A percentile compares a stretch with the other conserved stretches of the same genome.
These are phyloP conservation scores for Drosophila prolongata DNA, from an alignment of 2,888 invertebrate genomes.

Conservation along the genomic window DNA sequence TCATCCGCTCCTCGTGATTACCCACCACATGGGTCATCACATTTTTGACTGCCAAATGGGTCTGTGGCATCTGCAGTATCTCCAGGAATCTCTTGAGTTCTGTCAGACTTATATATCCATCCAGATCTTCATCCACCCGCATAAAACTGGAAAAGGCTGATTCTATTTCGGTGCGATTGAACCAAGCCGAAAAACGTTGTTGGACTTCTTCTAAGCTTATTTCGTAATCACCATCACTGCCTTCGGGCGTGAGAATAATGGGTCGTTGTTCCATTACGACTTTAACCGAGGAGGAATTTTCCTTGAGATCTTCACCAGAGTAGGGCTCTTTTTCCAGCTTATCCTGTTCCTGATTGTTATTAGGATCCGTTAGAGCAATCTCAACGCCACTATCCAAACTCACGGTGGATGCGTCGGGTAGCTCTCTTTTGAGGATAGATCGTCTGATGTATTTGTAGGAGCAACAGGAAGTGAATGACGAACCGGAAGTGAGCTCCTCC, in stretches of 20 bases:
- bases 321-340: background rate
- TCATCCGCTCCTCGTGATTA: background rate
- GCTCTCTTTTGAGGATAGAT: slow-evolving; percentile 14
- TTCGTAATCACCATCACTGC: background rate
- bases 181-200: slow-evolving; percentile 8
- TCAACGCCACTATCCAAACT: slow-evolving; percentile 19
- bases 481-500: background rate
- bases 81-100: slow-evolving; percentile 58
- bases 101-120: slow-evolving; percentile 41
- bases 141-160: slow-evolving; percentile 33
- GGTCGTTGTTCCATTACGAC: slow-evolving; percentile 15
- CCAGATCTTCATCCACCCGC: slow-evolving; percentile 38
- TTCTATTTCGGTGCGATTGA: slow-evolving; percentile 48
- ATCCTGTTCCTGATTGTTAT: background rate
- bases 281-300: background rate
- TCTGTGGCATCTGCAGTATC: slow-evolving; percentile 58
- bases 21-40: slow-evolving; percentile 42
- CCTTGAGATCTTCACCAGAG: background rate
- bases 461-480: slow-evolving; percentile 28
- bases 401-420: slow-evolving; percentile 10
- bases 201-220: slow-evolving; percentile 6
- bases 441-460: slow-evolving; percentile 13
- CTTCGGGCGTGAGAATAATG: background rate
- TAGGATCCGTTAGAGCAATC: background rate
- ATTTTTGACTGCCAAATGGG: slow-evolving; percentile 52